A percentile compares a stretch with the other conserved stretches of the same genome.
Evolutionary conservation across 2,113 vertebrate species (phyloP).

Genomic region (Lethenteron reissneri): DNA sequence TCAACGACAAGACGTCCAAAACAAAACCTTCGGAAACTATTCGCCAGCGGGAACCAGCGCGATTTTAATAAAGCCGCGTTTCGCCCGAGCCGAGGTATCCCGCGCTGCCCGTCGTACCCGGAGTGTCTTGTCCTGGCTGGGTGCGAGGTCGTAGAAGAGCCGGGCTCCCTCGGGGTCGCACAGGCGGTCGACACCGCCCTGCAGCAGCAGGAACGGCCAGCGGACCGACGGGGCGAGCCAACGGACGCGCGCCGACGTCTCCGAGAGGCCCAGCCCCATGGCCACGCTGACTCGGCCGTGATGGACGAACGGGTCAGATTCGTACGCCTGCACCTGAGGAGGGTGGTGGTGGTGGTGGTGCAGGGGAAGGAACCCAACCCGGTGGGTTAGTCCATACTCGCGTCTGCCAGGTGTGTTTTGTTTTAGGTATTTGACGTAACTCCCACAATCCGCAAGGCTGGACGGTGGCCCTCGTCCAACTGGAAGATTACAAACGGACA

Average conservation of each 20-base stretch:
- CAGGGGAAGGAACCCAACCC: too few species aligned
- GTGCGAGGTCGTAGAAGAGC: slow-evolving; percentile 41
- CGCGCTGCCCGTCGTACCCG: slow-evolving; percentile 29
- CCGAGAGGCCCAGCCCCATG: slow-evolving; percentile 54
- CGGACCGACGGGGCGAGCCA: slow-evolving; percentile 41
- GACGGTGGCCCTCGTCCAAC: neutral
- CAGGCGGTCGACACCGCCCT: slow-evolving; percentile 57
- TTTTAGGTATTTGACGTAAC: neutral
- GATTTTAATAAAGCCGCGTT: too few species aligned
- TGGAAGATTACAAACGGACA: neutral
- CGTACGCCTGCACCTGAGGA: slow-evolving; percentile 50
- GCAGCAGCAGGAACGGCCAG: slow-evolving; percentile 65
- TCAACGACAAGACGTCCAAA: too few species aligned
- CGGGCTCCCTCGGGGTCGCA: slow-evolving; percentile 62
- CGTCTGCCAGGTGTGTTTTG: neutral
- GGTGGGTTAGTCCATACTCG: neutral
- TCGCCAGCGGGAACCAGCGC: too few species aligned
- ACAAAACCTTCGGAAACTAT: too few species aligned
- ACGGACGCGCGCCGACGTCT: slow-evolving; percentile 41
- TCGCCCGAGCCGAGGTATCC: too few species aligned
- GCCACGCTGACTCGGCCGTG: slow-evolving; percentile 52
- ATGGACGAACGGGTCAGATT: slow-evolving; percentile 41
- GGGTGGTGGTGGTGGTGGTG: too few species aligned
- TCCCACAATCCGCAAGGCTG: too few species aligned
- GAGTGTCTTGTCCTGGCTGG: slow-evolving; percentile 57